A percentile compares a stretch with the other conserved stretches of the same genome.
Conservation (phyloP, 2,888 invertebrate species). For the Heliconius sara region DNA sequence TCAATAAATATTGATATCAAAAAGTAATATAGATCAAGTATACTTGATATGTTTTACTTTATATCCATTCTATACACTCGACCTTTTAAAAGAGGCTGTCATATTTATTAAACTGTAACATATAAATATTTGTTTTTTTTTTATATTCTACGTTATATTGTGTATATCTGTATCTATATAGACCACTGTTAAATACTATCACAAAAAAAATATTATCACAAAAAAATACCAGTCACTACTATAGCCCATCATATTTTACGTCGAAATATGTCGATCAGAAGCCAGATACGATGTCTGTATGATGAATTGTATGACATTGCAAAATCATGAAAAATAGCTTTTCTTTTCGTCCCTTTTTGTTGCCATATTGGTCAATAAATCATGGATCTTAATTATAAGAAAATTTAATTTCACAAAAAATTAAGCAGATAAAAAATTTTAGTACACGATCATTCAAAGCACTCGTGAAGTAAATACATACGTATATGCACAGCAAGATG, state of each 20-base stretch:
- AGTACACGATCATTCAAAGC: not conserved
- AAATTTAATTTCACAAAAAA: not conserved
- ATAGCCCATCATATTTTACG: constrained; percentile 20
- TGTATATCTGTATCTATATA: not conserved
- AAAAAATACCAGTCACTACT: constrained; percentile 14
- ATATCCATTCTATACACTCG: not conserved
- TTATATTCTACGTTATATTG: not conserved
- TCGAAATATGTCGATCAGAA: constrained; percentile 32
- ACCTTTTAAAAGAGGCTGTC: constrained; percentile 8
- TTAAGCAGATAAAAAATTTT: not conserved
- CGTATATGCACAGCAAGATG: not conserved
- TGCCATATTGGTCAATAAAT: constrained; percentile 23
- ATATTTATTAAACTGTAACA: not conserved
- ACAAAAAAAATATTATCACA: not conserved
- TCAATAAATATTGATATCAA: constrained; percentile 11
- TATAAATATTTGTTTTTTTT: not conserved
- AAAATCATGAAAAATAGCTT: constrained; percentile 31
- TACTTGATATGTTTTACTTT: not conserved
- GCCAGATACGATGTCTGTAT: constrained; percentile 35
- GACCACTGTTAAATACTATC: not conserved
- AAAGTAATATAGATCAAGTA: constrained; percentile 13
- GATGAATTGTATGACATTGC: constrained; percentile 32
- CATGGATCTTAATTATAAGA: not conserved
- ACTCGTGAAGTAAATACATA: not conserved
- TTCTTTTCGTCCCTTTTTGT: constrained; percentile 23